Conservation (phyloP, 1,140 invertebrate genomes). For the Acromyrmex echinatior region DNA sequence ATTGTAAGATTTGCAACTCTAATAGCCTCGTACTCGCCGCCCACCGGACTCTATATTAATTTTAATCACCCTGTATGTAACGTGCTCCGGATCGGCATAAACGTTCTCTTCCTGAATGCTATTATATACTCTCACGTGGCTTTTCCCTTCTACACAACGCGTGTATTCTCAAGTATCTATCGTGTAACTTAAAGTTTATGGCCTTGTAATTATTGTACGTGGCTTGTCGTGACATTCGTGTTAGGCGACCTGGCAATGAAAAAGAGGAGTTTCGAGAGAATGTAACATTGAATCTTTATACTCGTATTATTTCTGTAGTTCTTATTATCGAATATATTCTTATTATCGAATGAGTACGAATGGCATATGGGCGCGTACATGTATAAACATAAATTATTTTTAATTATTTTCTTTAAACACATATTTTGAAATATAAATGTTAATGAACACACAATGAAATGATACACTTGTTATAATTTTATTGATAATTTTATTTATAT, state of each 20-base stretch:
- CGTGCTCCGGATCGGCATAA: conserved; percentile 60
- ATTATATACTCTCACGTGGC: conserved; percentile 64
- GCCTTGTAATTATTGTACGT: conserved; percentile 46
- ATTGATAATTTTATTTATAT: too few relatives aligned
- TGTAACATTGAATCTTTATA: neutral
- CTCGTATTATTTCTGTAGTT: neutral
- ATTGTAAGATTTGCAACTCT: conserved; percentile 70
- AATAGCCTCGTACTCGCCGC: conserved; percentile 64
- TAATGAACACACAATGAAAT: too few relatives aligned
- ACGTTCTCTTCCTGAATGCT: conserved; percentile 66
- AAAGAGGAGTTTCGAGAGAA: neutral
- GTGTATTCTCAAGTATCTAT: conserved; percentile 58
- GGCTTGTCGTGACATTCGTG: conserved; percentile 29
- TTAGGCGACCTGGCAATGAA: neutral
- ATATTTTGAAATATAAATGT: too few relatives aligned
- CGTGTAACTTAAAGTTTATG: conserved; percentile 36
- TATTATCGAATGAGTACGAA: too few relatives aligned
- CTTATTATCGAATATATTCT: neutral
- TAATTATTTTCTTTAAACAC: too few relatives aligned
- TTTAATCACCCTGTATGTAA: conserved; percentile 70
- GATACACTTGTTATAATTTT: too few relatives aligned
- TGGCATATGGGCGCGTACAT: too few relatives aligned
- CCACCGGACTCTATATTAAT: conserved; percentile 69
- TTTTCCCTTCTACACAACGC: conserved; percentile 20
- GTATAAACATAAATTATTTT: too few relatives aligned